Conservation (phyloP, 2,113 vertebrate genomes). For the Naja naja region DNA sequence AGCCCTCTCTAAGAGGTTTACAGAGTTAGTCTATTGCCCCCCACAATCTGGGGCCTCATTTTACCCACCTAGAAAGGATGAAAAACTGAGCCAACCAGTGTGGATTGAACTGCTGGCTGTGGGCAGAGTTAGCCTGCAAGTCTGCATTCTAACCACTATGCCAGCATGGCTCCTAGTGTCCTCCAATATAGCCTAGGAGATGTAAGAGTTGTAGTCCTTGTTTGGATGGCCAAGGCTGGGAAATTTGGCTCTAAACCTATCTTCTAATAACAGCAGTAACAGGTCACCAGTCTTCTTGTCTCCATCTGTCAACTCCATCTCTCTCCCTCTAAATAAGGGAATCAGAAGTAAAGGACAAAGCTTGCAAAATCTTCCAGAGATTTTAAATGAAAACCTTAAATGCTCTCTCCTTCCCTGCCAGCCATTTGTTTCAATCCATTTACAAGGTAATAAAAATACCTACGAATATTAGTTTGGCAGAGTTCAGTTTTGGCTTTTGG, state of each 20-base stretch:
- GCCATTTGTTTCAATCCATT: constrained; percentile 16
- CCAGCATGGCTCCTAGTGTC: not conserved
- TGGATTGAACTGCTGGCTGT: not conserved
- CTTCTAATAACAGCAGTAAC: not conserved
- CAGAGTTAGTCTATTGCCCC: not conserved
- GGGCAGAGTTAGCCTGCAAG: not conserved
- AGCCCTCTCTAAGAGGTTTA: not conserved
- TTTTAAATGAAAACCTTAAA: constrained; percentile 16
- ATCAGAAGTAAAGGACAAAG: constrained; percentile 18
- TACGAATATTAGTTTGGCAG: constrained; percentile 70
- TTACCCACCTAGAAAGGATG: not conserved
- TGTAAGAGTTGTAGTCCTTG: not conserved
- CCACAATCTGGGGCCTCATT: not conserved
- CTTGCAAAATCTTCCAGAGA: constrained; percentile 2
- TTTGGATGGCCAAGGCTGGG: not conserved
- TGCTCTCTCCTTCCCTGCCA: constrained; percentile 33
- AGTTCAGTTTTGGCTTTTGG: constrained; percentile 64
- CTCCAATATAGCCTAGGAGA: not conserved
- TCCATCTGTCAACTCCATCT: not conserved
- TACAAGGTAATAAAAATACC: constrained; percentile 60
- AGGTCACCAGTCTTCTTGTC: not conserved
- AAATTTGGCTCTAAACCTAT: not conserved
- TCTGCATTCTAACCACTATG: not conserved
- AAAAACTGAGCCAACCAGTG: not conserved
- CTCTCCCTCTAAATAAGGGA: constrained; percentile 17